Evolutionary conservation across 2,888 invertebrate species (phyloP).

Genomic region (Siphonodentalium dalli): DNA sequence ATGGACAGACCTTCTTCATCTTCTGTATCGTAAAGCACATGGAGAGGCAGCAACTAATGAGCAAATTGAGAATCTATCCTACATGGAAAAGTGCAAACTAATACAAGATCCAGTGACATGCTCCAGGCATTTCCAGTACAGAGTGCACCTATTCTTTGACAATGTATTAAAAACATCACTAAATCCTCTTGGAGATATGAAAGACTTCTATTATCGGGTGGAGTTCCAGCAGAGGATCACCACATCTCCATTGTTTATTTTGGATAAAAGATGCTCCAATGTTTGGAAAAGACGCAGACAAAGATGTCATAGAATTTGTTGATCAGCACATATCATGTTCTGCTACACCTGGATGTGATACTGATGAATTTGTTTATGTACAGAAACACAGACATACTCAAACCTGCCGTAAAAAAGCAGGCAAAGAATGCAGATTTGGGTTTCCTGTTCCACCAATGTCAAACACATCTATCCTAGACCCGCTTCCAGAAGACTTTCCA

Average conservation of each 20-base stretch:
- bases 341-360: not conserved
- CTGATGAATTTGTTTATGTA: slow-evolving; percentile 8
- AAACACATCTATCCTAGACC: slow-evolving; percentile 23
- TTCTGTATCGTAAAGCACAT: not conserved
- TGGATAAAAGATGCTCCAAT: slow-evolving; percentile 16
- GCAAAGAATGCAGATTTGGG: slow-evolving; percentile 18
- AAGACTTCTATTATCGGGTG: slow-evolving; percentile 9
- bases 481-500: slow-evolving; percentile 9
- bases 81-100: slow-evolving; percentile 19
- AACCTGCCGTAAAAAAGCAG: slow-evolving; percentile 15
- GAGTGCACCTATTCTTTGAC: slow-evolving; percentile 12
- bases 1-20: slow-evolving; percentile 12
- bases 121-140: slow-evolving; percentile 20
- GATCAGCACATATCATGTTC: slow-evolving; percentile 4
- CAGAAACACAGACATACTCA: slow-evolving; percentile 11
- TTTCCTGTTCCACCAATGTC: slow-evolving; percentile 28
- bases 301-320: slow-evolving; percentile 13
- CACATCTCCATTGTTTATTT: slow-evolving; percentile 14
- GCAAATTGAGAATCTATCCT: slow-evolving; percentile 9
- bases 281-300: slow-evolving; percentile 2
- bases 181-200: slow-evolving; percentile 9
- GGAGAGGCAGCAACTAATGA: not conserved
- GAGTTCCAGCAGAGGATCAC: slow-evolving; percentile 20
- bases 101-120: slow-evolving; percentile 20
- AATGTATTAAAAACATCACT: slow-evolving; percentile 7